Evolutionary conservation across 2,888 invertebrate species (phyloP), one percentile per base, ranked within the genome.

Genomic region (Sinhomidia bicolor): DNA sequence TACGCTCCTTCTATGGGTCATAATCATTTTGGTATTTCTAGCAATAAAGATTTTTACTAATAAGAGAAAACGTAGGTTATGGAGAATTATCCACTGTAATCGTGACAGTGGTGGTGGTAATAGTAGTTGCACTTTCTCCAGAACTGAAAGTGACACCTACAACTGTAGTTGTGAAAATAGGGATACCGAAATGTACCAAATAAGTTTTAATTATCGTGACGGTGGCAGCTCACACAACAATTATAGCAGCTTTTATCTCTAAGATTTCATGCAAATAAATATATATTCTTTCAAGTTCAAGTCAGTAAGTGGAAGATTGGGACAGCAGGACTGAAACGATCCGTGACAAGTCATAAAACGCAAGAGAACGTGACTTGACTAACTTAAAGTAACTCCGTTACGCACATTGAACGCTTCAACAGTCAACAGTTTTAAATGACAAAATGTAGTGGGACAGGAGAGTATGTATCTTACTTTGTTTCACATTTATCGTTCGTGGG

Each of bases 1-100:
- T 89, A 89, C 71, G 89, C 89, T 74, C 88, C 89, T 76, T 29
- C 83, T 80, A 60, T 89, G 80, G 81, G 60, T 29, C 60, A 88
- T 76, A 29, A 65, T 26, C 29, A 81, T 71, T 89, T 84, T 81
- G 83, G 87, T n/a, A 78, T 88, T 44, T 17, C 62, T 87, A 78
- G 83, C n/a, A 26, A 76, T 71, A 29, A 81, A 85, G 41, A 41
- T 74, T 14, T 71, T 32, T 51, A 20, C 57, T 41, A 51, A 14
- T 26, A 84, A 51, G 29, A 82, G 57, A 29, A 74, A 41, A 32
- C 60, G 76, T 9, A 36, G 23, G n/a, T 10, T 36, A 9, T 71
- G 71, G 71, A 4, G 71, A 5, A 17, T 41, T 9, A 7, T 17
- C 20, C 26, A 26, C 32, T 29, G 78, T 23, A 12, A 47, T 20